These are phyloP conservation scores for Stenichneumon culpator DNA, from an alignment of 2,888 invertebrate species.

Conservation along the genomic window DNA sequence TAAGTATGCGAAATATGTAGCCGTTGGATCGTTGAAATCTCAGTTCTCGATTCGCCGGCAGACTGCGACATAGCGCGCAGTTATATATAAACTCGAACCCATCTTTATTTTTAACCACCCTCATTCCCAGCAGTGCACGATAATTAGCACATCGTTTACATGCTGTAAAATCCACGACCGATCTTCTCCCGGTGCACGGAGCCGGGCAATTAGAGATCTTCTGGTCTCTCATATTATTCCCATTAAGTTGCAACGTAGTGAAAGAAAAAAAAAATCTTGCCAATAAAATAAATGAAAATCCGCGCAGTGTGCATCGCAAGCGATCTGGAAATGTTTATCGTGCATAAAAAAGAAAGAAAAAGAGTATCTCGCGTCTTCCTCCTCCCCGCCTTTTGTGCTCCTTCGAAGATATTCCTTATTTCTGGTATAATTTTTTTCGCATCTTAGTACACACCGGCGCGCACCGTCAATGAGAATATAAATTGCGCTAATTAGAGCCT, in stretches of 20 bases:
- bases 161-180: slow-evolving; percentile 49
- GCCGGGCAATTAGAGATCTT: slow-evolving; percentile 53
- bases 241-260: slow-evolving; percentile 30
- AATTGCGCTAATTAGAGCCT: slow-evolving; percentile 69
- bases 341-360: slow-evolving; percentile 1
- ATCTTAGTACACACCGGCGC: slow-evolving; percentile 6
- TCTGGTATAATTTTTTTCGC: slow-evolving; percentile 21
- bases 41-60: slow-evolving; percentile 26
- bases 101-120: slow-evolving; percentile 40
- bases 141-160: slow-evolving; percentile 65
- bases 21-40: slow-evolving; percentile 56
- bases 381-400: slow-evolving; percentile 33
- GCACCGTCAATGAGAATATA: slow-evolving; percentile 68
- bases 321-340: slow-evolving; percentile 10
- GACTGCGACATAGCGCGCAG: slow-evolving; percentile 30
- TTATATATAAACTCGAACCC: slow-evolving; percentile 28
- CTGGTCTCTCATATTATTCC: slow-evolving; percentile 15
- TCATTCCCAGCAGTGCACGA: slow-evolving; percentile 45
- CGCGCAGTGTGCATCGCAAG: slow-evolving; percentile 9
- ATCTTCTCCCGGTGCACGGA: slow-evolving; percentile 16
- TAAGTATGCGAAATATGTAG: background rate
- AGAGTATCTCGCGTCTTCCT: background rate
- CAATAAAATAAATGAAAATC: slow-evolving; percentile 42
- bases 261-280: background rate
- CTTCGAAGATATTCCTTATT: slow-evolving; percentile 22